Evolutionary conservation across 2,113 vertebrate species (phyloP).

Genomic region (Aviceda subcristata): DNA sequence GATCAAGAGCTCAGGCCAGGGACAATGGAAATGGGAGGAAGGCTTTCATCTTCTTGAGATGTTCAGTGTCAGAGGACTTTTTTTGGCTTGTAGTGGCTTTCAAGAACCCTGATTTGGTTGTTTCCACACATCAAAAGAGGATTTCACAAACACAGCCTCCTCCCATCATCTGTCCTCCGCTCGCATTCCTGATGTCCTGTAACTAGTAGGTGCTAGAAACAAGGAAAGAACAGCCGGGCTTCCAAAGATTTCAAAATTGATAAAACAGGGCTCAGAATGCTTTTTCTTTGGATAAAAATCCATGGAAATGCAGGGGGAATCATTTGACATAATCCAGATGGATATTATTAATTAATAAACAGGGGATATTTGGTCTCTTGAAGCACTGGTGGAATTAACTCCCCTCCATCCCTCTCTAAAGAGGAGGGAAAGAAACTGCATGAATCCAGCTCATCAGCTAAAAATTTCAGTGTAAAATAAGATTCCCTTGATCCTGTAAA

Average conservation of each 20-base stretch:
- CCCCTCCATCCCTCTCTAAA: constrained; percentile 17
- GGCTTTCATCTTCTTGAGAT: constrained; percentile 58
- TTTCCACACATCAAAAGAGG: constrained; percentile 25
- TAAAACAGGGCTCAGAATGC: not conserved
- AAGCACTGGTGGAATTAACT: not conserved
- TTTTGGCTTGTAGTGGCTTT: constrained; percentile 41
- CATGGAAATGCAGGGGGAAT: not conserved
- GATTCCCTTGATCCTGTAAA: constrained; percentile 23
- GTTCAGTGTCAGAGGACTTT: constrained; percentile 3
- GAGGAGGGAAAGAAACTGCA: not conserved
- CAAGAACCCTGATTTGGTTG: constrained; percentile 20
- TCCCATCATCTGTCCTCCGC: constrained; percentile 16
- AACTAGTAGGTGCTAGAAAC: constrained; percentile 47
- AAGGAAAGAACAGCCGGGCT: not conserved
- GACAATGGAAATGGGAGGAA: constrained; percentile 44
- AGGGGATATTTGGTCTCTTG: constrained; percentile 9
- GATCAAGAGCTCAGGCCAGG: constrained; percentile 37
- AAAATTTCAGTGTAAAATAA: constrained; percentile 33
- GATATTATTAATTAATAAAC: constrained; percentile 55
- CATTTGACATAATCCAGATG: constrained; percentile 9
- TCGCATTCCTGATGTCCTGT: constrained; percentile 24
- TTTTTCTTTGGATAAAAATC: constrained; percentile 6
- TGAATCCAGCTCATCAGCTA: constrained; percentile 31
- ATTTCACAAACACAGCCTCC: constrained; percentile 38
- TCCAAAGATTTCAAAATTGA: constrained; percentile 32